phyloP scores from a whole-genome alignment of 2,888 invertebrate species.

The Sclerodermus sp. region DNA sequence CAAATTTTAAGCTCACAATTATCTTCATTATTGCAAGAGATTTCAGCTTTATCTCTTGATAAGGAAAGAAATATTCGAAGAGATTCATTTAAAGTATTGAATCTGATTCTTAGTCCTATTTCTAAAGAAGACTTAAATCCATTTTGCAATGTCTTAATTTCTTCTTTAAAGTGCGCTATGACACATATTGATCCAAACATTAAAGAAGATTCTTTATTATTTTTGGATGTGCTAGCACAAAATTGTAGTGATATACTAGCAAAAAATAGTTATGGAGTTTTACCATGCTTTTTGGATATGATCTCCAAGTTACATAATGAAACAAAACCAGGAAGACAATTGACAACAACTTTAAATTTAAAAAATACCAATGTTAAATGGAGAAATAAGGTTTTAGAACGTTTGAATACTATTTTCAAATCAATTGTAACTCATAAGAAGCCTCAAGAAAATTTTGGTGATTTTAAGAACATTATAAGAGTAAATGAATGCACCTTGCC shows the following conservation, averaged over 20 bases:
- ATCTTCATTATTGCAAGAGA: constrained; percentile 68
- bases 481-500: constrained; percentile 19
- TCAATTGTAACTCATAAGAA: constrained; percentile 48
- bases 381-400: constrained; percentile 74
- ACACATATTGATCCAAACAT: constrained; percentile 81
- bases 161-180: constrained; percentile 86
- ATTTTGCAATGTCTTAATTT: constrained; percentile 76
- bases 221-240: constrained; percentile 76
- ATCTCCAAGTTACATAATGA: constrained; percentile 75
- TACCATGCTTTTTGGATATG: constrained; percentile 81
- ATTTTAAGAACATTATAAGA: constrained; percentile 5
- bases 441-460: constrained; percentile 9
- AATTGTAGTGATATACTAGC: constrained; percentile 70
- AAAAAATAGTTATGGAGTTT: constrained; percentile 69
- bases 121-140: constrained; percentile 65
- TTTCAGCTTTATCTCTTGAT: constrained; percentile 73
- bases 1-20: constrained; percentile 64
- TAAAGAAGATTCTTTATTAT: constrained; percentile 79
- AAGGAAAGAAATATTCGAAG: constrained; percentile 67
- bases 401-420: constrained; percentile 67
- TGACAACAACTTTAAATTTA: constrained; percentile 71
- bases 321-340: constrained; percentile 67
- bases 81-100: constrained; percentile 63
- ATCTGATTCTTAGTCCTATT: constrained; percentile 58
- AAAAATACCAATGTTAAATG: constrained; percentile 77